Evolutionary conservation across 64 coral and sea anemone genomes (phyloP).

Genomic region (Pachyseris speciosa): DNA sequence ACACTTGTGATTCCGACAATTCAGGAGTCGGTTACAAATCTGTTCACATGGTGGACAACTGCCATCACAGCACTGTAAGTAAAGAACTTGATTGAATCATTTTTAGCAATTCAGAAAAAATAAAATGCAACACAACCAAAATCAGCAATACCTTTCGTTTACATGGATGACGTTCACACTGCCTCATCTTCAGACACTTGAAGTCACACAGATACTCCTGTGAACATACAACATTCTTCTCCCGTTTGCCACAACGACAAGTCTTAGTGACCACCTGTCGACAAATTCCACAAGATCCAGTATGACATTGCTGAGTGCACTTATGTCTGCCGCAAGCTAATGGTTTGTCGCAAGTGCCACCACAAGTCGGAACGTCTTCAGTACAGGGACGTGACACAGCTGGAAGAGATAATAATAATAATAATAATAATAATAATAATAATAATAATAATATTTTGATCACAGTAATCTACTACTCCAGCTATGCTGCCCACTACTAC

Average conservation of each 20-base stretch:
- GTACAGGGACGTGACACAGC: conserved; percentile 80
- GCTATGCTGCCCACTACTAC: too few species aligned
- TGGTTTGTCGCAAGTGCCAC: conserved; percentile 84
- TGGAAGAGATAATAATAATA: conserved; percentile 20
- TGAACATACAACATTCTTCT: conserved; percentile 86
- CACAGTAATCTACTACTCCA: too few species aligned
- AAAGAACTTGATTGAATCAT: too few species aligned
- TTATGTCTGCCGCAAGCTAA: conserved; percentile 87
- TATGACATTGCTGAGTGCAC: conserved; percentile 90
- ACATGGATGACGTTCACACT: conserved; percentile 88
- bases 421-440: neutral
- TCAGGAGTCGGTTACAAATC: conserved; percentile 82
- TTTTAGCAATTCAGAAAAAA: too few species aligned
- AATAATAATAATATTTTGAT: neutral
- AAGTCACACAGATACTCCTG: conserved; percentile 86
- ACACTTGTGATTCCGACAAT: conserved; percentile 98
- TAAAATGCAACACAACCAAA: neutral
- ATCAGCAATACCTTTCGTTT: conserved; percentile 76
- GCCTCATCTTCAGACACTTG: conserved; percentile 87
- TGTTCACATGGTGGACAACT: conserved; percentile 92
- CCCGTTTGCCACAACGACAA: conserved; percentile 91
- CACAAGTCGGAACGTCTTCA: conserved; percentile 91
- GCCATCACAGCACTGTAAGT: conserved; percentile 86
- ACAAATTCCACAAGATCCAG: conserved; percentile 90
- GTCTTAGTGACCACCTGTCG: conserved; percentile 86